Conservation (phyloP, 2,888 invertebrate genomes). For the Agrochola lychnidis region DNA sequence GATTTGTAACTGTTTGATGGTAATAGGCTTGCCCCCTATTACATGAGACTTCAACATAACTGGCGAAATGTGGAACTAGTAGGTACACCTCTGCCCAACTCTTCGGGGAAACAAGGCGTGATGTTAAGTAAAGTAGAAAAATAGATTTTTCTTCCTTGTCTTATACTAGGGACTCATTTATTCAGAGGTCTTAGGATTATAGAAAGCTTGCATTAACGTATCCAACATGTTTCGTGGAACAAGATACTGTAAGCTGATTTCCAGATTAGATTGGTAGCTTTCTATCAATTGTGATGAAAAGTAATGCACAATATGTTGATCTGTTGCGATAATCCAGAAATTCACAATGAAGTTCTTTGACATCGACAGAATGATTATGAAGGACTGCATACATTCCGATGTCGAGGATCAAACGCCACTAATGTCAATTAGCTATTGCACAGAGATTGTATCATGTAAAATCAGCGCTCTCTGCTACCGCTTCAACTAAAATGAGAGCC, state of each 20-base stretch:
- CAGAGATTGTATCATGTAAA: slow-evolving; percentile 40
- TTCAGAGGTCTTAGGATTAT: not conserved
- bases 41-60: no score
- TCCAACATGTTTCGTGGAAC: not conserved
- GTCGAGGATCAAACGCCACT: slow-evolving; percentile 1
- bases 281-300: not conserved
- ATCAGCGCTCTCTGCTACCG: slow-evolving; percentile 25
- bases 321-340: not conserved
- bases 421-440: slow-evolving; percentile 23
- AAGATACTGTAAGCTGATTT: no score
- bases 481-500: slow-evolving; percentile 47
- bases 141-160: not conserved
- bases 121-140: not conserved
- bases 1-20: no score
- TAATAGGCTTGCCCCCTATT: no score
- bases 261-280: not conserved
- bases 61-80: no score
- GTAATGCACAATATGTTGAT: not conserved
- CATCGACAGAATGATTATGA: not conserved
- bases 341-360: not conserved
- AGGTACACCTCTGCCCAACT: no score
- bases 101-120: no score
- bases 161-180: not conserved
- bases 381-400: not conserved
- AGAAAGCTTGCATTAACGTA: not conserved